phyloP scores from a whole-genome alignment of 2,797 vertebrate genomes.

The Hippopotamyrus pictus region DNA sequence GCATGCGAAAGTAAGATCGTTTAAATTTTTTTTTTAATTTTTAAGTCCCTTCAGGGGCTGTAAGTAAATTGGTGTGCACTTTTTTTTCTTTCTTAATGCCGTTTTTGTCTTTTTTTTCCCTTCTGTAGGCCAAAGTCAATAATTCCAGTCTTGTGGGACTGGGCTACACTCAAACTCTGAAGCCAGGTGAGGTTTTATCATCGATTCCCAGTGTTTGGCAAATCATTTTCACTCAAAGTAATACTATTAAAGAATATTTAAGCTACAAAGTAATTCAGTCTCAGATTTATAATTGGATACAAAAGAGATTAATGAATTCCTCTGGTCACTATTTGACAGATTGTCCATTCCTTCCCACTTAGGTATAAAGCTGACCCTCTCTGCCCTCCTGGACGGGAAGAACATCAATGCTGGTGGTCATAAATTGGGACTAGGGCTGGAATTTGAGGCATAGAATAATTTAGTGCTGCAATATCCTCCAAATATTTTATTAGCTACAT shows the following conservation, averaged over 20 bases:
- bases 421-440: constrained; percentile 90
- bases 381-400: constrained; percentile 91
- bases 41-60: neutral
- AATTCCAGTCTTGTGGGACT: constrained; percentile 94
- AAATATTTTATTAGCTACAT: constrained; percentile 70
- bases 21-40: too few relatives aligned
- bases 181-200: constrained; percentile 76
- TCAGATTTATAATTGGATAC: neutral
- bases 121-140: constrained; percentile 89
- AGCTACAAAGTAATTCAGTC: neutral
- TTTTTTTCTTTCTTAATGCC: neutral
- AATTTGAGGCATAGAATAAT: constrained; percentile 83
- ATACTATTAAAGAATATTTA: neutral
- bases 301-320: neutral
- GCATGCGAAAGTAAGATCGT: neutral
- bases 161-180: constrained; percentile 94
- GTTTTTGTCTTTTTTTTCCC: neutral
- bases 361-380: constrained; percentile 93
- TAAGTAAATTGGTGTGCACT: neutral
- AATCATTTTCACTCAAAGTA: neutral
- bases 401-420: constrained; percentile 92
- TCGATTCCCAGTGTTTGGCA: neutral
- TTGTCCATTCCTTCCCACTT: neutral
- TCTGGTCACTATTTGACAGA: neutral
- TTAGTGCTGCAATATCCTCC: constrained; percentile 46